Conservation (phyloP, 2,797 vertebrate genomes). For the Myotis vivesi region DNA sequence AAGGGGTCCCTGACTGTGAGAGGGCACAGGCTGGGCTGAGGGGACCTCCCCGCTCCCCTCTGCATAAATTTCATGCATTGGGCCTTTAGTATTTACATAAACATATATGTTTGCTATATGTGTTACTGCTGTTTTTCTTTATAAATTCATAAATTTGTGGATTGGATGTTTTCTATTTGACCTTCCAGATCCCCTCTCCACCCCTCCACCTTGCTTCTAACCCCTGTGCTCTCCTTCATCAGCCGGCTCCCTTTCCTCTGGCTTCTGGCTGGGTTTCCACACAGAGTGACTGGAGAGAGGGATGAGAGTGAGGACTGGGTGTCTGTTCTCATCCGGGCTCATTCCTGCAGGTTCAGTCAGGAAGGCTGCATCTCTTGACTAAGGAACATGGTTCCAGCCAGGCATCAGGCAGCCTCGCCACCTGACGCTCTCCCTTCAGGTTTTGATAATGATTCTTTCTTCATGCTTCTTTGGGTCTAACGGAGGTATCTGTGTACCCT, state of each 20-base stretch:
- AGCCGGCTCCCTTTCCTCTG: not conserved
- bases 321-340: not conserved
- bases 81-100: not conserved
- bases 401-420: not conserved
- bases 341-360: no score
- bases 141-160: not conserved
- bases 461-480: not conserved
- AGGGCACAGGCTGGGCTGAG: no score
- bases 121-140: not conserved
- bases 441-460: not conserved
- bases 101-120: not conserved
- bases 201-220: not conserved
- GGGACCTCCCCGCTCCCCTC: no score
- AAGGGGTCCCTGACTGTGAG: no score
- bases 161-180: not conserved
- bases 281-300: not conserved
- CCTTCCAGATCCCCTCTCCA: not conserved
- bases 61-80: no score
- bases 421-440: not conserved
- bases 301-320: not conserved
- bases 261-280: not conserved
- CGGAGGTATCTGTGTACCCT: no score
- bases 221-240: not conserved
- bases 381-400: accelerated
- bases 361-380: not conserved